A percentile compares a stretch with the other conserved stretches of the same genome.
phyloP scores from a whole-genome alignment of 2,797 vertebrate species.

The Mareca penelope region DNA sequence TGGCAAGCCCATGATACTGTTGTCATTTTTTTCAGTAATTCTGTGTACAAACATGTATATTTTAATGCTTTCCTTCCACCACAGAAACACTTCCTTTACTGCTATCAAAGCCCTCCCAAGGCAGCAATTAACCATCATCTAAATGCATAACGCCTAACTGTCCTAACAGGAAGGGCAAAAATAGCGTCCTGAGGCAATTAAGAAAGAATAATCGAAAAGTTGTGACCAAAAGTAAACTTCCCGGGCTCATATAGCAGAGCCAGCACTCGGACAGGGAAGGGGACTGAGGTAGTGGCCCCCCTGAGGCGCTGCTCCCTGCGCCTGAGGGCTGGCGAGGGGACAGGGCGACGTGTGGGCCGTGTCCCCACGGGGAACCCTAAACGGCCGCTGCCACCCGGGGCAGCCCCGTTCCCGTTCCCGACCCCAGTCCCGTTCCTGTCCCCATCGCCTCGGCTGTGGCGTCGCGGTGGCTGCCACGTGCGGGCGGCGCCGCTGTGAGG shows the following conservation, averaged over 20 bases:
- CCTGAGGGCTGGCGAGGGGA: background rate
- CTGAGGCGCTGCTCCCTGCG: too few relatives aligned
- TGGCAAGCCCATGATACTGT: accelerated
- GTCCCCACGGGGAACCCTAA: too few relatives aligned
- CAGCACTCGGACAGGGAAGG: too few relatives aligned
- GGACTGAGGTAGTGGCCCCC: too few relatives aligned
- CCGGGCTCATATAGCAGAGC: background rate
- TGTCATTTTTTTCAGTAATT: background rate
- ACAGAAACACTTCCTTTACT: background rate
- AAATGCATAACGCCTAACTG: accelerated
- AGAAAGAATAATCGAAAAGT: accelerated
- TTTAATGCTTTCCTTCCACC: background rate
- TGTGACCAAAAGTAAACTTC: background rate
- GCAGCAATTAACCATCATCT: background rate
- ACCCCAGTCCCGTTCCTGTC: too few relatives aligned
- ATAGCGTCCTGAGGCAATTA: accelerated
- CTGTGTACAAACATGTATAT: accelerated
- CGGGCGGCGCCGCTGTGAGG: background rate
- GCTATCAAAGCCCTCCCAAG: background rate
- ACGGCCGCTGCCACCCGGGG: too few relatives aligned
- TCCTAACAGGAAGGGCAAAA: background rate
- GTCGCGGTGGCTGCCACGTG: background rate
- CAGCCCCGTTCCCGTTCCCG: background rate
- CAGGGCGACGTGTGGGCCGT: accelerated
- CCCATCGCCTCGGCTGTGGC: background rate